Conservation (phyloP, 2,797 vertebrate species). For the Leucoraja ocellata region DNA sequence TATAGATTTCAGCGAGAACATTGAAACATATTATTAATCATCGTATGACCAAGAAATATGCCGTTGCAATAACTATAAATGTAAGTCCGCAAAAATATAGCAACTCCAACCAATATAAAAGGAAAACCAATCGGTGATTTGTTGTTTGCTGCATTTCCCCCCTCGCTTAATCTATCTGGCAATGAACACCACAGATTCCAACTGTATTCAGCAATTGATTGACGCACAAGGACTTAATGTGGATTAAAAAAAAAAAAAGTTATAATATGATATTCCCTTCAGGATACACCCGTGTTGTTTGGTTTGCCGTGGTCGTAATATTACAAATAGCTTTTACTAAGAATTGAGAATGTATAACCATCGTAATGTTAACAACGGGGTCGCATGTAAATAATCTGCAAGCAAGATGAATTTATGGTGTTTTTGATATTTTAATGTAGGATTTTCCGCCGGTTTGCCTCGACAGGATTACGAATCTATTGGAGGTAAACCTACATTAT, state of each 20-base stretch:
- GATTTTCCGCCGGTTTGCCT: not conserved
- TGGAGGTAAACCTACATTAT: not conserved
- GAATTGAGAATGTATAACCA: not conserved
- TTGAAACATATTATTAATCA: not conserved
- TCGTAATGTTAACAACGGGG: not conserved
- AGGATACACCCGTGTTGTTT: not conserved
- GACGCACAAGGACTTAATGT: not conserved
- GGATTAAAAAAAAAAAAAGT: not conserved
- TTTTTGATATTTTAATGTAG: not conserved
- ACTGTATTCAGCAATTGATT: not conserved
- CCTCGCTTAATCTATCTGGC: not conserved
- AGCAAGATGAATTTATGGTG: not conserved
- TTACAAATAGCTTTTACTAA: not conserved
- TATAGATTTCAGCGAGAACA: not conserved
- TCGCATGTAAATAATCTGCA: not conserved
- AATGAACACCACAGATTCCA: too few species aligned
- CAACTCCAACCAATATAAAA: not conserved
- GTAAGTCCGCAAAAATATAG: not conserved
- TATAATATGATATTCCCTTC: not conserved
- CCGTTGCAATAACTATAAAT: not conserved
- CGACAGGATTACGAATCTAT: not conserved
- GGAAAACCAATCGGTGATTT: not conserved
- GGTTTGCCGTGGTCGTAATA: not conserved
- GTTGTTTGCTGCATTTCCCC: not conserved
- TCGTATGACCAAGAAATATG: not conserved